phyloP scores from a whole-genome alignment of 35 echinoderm and acorn worm species.

The Ptychodera flava region DNA sequence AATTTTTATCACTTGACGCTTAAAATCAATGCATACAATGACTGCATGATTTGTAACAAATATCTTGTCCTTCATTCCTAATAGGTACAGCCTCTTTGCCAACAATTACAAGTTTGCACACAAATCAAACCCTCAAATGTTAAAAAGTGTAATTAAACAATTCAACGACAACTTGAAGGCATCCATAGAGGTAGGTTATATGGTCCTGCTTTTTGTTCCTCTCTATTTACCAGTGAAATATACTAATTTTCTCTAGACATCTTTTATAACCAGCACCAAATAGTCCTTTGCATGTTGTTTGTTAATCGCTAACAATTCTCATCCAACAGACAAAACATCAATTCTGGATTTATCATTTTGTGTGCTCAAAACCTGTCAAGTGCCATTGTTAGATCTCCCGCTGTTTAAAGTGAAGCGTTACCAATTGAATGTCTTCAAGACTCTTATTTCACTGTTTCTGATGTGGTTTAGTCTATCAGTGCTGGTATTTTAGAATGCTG shows the following conservation, averaged over 20 bases:
- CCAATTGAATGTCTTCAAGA: not conserved
- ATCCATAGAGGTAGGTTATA: not conserved
- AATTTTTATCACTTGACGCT: too few relatives aligned
- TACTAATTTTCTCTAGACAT: not conserved
- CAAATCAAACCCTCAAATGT: not conserved
- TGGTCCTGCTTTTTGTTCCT: not conserved
- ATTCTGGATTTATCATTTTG: too few relatives aligned
- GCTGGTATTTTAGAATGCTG: not conserved
- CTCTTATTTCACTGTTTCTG: not conserved
- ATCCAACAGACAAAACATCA: not conserved
- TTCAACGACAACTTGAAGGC: not conserved
- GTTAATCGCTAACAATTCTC: not conserved
- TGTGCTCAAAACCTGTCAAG: too few relatives aligned
- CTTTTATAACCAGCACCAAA: not conserved
- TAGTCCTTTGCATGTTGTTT: too few relatives aligned
- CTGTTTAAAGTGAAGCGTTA: not conserved
- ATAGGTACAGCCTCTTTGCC: not conserved
- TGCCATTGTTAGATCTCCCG: not conserved
- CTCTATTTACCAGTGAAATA: constrained; percentile 2
- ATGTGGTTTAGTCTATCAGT: not conserved
- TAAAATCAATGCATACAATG: too few relatives aligned
- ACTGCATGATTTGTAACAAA: too few relatives aligned
- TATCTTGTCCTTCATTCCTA: too few relatives aligned
- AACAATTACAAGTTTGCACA: not conserved
- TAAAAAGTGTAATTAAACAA: not conserved